Percentiles rank a stretch among this genome's conserved stretches.
phyloP scores from a whole-genome alignment of 2,888 invertebrate species.

The Apoderus coryli region DNA sequence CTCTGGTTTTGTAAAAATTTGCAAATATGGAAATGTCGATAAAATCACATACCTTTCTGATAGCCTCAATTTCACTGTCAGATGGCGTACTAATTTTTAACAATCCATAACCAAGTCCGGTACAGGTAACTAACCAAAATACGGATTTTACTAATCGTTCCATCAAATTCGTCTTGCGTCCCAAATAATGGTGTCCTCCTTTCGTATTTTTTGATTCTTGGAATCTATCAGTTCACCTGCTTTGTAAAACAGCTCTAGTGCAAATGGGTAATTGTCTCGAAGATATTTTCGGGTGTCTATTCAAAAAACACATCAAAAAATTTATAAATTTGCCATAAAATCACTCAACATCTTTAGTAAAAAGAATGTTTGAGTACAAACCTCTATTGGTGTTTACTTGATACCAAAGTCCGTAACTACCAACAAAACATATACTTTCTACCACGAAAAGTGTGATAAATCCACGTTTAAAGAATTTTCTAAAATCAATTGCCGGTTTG shows the following conservation, averaged over 20 bases:
- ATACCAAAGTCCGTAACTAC: slow-evolving; percentile 48
- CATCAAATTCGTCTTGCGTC: not conserved
- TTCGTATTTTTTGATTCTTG: slow-evolving; percentile 35
- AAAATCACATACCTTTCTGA: slow-evolving; percentile 19
- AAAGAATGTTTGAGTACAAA: slow-evolving; percentile 28
- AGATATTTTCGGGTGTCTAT: slow-evolving; percentile 60
- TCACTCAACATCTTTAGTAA: too few species aligned
- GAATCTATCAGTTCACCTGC: slow-evolving; percentile 47
- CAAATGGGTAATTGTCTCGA: slow-evolving; percentile 46
- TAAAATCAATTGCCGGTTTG: slow-evolving; percentile 33
- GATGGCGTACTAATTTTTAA: slow-evolving; percentile 40
- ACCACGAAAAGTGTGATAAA: slow-evolving; percentile 41
- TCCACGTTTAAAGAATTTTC: slow-evolving; percentile 34
- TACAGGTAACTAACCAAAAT: slow-evolving; percentile 45
- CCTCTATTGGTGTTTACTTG: slow-evolving; percentile 58
- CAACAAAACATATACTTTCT: slow-evolving; percentile 45
- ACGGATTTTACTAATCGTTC: slow-evolving; percentile 25
- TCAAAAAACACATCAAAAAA: too few species aligned
- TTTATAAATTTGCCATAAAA: too few species aligned
- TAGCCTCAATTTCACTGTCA: slow-evolving; percentile 24
- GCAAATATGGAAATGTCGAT: too few species aligned
- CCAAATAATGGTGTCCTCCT: slow-evolving; percentile 35
- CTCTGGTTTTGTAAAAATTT: too few species aligned
- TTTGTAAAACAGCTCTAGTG: slow-evolving; percentile 54
- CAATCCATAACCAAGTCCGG: slow-evolving; percentile 45